Percentiles rank a stretch among this genome's conserved stretches.
Conservation (phyloP, 1,140 invertebrate species). For the Drosophila baimaii region DNA sequence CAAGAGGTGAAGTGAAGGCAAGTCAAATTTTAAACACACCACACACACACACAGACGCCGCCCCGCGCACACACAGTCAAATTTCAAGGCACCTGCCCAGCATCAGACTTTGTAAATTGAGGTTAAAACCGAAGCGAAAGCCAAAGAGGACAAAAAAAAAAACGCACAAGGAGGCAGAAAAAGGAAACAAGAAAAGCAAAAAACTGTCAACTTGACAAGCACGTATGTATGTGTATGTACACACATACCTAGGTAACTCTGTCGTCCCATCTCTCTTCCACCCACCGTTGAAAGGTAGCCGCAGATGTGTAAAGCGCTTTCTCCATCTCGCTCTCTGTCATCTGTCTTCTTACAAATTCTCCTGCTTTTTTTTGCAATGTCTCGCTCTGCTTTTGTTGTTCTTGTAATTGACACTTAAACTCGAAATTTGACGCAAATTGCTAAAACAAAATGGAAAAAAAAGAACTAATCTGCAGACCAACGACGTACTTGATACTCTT, state of each 20-base stretch:
- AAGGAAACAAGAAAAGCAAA: slow-evolving; percentile 37
- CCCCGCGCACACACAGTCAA: slow-evolving; percentile 15
- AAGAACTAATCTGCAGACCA: too few relatives aligned
- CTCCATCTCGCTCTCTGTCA: slow-evolving; percentile 13
- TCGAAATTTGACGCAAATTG: slow-evolving; percentile 81
- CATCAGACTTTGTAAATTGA: slow-evolving; percentile 61
- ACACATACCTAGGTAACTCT: slow-evolving; percentile 14
- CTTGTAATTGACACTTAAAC: slow-evolving; percentile 81
- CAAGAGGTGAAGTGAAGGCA: slow-evolving; percentile 29
- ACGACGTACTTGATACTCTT: not conserved
- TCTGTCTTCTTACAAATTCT: slow-evolving; percentile 16
- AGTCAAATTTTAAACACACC: slow-evolving; percentile 63
- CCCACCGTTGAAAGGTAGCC: slow-evolving; percentile 14
- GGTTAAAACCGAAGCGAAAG: slow-evolving; percentile 68
- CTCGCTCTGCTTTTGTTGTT: slow-evolving; percentile 57
- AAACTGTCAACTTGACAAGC: slow-evolving; percentile 63
- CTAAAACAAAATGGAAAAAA: slow-evolving; percentile 42
- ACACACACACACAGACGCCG: slow-evolving; percentile 22
- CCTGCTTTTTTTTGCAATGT: slow-evolving; percentile 14
- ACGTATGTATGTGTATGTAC: not conserved
- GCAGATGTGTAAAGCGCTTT: slow-evolving; percentile 24
- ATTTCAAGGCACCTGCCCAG: slow-evolving; percentile 74
- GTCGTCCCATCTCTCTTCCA: not conserved
- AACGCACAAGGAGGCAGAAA: slow-evolving; percentile 22
- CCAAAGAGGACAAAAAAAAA: slow-evolving; percentile 32